Percentiles rank a stretch among this genome's conserved stretches.
phyloP scores from a whole-genome alignment of 30 jellyfish, hydroid and myxozoan genomes.

The Aurelia sp. region DNA sequence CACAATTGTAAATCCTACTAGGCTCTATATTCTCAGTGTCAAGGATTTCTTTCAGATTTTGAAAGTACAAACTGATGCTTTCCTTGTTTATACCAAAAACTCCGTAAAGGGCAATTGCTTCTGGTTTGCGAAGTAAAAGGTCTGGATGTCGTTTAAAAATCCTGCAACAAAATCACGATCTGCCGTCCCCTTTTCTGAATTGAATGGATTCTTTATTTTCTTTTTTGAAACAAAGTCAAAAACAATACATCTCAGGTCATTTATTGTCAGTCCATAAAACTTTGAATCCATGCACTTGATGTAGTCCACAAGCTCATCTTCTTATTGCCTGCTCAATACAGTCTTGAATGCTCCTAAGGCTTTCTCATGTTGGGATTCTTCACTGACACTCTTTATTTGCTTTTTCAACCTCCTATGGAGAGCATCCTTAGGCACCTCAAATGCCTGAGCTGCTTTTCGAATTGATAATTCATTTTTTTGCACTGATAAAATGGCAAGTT shows the following conservation, averaged over 20 bases:
- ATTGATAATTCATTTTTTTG: too few species aligned
- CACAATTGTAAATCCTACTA: slow-evolving; percentile 61
- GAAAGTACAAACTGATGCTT: neutral
- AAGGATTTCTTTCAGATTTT: slow-evolving; percentile 21
- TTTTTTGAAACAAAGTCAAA: slow-evolving; percentile 38
- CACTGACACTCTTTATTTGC: neutral
- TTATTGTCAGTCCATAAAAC: too few species aligned
- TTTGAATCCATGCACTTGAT: slow-evolving; percentile 33
- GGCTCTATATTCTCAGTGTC: slow-evolving; percentile 58
- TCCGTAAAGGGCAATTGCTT: slow-evolving; percentile 51
- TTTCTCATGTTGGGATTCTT: neutral
- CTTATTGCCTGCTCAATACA: slow-evolving; percentile 35
- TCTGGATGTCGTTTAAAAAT: slow-evolving; percentile 57
- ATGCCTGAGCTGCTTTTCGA: too few species aligned
- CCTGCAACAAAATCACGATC: slow-evolving; percentile 57
- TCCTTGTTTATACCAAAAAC: slow-evolving; percentile 59
- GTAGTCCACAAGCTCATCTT: slow-evolving; percentile 34
- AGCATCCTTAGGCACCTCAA: slow-evolving; percentile 62
- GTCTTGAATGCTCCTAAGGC: neutral
- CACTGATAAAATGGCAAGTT: too few species aligned
- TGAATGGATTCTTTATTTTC: slow-evolving; percentile 33
- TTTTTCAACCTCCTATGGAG: slow-evolving; percentile 58
- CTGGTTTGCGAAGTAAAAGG: slow-evolving; percentile 48
- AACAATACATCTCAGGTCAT: slow-evolving; percentile 39
- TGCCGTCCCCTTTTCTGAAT: slow-evolving; percentile 20